Conservation (phyloP, 92 coral and sea anemone species). For the Hydrozoanthus gracilis region DNA sequence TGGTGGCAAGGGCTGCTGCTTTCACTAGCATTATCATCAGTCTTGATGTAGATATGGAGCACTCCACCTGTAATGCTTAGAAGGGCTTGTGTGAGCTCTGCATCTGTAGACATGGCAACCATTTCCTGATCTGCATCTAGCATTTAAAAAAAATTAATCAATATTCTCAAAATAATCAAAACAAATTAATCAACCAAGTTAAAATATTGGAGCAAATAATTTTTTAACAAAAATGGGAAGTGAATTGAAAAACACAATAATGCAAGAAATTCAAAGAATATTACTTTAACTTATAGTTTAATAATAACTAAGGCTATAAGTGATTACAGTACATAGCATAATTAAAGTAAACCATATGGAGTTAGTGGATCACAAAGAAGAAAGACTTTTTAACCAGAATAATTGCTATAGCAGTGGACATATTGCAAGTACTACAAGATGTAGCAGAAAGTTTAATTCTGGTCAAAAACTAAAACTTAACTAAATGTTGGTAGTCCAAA, state of each 20-base stretch:
- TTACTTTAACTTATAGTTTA: too few species aligned
- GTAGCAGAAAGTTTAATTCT: too few species aligned
- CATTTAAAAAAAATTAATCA: not conserved
- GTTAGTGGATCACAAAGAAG: too few species aligned
- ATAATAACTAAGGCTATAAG: too few species aligned
- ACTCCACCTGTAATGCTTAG: constrained; percentile 52
- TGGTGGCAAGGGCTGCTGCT: not conserved
- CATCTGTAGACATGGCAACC: constrained; percentile 68
- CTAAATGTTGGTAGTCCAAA: too few species aligned
- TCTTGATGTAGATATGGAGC: constrained; percentile 55
- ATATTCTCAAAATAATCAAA: not conserved
- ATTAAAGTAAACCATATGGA: too few species aligned
- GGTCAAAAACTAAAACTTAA: too few species aligned
- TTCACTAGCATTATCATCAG: not conserved
- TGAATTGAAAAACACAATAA: not conserved
- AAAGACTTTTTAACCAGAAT: too few species aligned
- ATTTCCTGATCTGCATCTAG: constrained; percentile 65
- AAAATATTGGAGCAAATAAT: not conserved
- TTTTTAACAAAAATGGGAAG: not conserved
- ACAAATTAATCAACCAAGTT: not conserved
- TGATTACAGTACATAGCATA: too few species aligned
- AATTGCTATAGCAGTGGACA: too few species aligned
- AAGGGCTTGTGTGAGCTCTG: constrained; percentile 67
- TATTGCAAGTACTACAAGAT: too few species aligned
- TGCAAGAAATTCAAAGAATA: not conserved